Base-by-base conservation (phyloP, 2,888 invertebrate species). In the Parnassius apollo region DNA sequence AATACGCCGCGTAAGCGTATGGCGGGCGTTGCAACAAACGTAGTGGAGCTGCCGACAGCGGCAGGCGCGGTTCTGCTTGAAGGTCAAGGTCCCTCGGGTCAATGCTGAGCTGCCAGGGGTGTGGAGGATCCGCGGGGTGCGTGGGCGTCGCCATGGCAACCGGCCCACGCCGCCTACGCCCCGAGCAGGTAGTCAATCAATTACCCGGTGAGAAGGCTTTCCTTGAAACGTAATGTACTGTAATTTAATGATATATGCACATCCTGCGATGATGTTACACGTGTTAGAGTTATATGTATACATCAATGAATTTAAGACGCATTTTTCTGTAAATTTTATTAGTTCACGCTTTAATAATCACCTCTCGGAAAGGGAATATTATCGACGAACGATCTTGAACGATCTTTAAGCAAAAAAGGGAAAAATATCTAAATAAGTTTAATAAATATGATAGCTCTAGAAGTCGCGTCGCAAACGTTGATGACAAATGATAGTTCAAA, bases 81-180 rank as follows among this genome's bases (percentile, higher is more conserved):
- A 77, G 82, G 89, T 90, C 91, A 91, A 91, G 91, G 91, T 84
- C 73, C 80, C 68, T 86, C 83, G 86, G 89, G 88, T 89, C 89
- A 87, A 83, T 83, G 88, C 74, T 82, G 83, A 69, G 72, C 65
- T 63, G 71, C 64, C 61, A 65, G 70, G 70, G 49, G 58, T 49
- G 57, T 46, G 61, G 52, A 49, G 65, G 63, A 65, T 56, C 46
- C 46, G 65, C 57, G 68, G 68, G 67, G 61, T 69, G 85, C 86
- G 89, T 88, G 78, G 89, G 88, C 81, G 89, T 87, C 77, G 57
- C 81, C 85, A 88, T 90, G 82, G 80, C 78, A 84, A 88, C 88
- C 79, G 69, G 78, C 86, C 87, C 78, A 85, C 87, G 83, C 85
- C 86, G 70, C 87, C 90, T 80, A 80, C 83, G 75, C 72, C 69